Conservation (phyloP, 2,797 vertebrate genomes). For the Centroberyx gerrardi region DNA sequence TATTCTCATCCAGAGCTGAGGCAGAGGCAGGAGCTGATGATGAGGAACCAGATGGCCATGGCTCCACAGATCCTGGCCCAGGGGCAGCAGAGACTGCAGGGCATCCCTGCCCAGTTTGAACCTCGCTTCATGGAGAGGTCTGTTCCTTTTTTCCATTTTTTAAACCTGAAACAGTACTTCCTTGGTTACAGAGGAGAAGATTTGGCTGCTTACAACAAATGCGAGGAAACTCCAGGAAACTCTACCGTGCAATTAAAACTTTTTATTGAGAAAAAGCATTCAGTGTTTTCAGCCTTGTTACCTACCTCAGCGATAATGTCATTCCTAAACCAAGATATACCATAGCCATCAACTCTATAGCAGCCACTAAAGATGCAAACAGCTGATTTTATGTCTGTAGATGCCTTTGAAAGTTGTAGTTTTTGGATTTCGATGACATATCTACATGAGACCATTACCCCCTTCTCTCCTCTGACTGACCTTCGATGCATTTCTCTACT, state of each 20-base stretch:
- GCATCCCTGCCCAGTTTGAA: slow-evolving; percentile 90
- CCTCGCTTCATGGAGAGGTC: slow-evolving; percentile 92
- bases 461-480: not conserved
- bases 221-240: not conserved
- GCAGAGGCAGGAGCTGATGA: slow-evolving; percentile 91
- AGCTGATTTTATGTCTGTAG: not conserved
- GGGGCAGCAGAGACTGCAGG: slow-evolving; percentile 90
- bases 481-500: slow-evolving; percentile 22
- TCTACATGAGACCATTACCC: not conserved
- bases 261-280: slow-evolving; percentile 3
- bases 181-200: not conserved
- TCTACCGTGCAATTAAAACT: not conserved
- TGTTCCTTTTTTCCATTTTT: slow-evolving; percentile 32
- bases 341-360: not conserved
- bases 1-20: slow-evolving; percentile 86
- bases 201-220: not conserved
- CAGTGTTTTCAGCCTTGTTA: no score
- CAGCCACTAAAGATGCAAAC: not conserved
- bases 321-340: no score
- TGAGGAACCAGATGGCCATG: slow-evolving; percentile 94
- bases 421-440: not conserved
- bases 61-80: slow-evolving; percentile 90
- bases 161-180: slow-evolving; percentile 18
- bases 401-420: no score
- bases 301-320: no score